Conservation (phyloP, 2,113 vertebrate genomes). For the Synchiropus splendidus region DNA sequence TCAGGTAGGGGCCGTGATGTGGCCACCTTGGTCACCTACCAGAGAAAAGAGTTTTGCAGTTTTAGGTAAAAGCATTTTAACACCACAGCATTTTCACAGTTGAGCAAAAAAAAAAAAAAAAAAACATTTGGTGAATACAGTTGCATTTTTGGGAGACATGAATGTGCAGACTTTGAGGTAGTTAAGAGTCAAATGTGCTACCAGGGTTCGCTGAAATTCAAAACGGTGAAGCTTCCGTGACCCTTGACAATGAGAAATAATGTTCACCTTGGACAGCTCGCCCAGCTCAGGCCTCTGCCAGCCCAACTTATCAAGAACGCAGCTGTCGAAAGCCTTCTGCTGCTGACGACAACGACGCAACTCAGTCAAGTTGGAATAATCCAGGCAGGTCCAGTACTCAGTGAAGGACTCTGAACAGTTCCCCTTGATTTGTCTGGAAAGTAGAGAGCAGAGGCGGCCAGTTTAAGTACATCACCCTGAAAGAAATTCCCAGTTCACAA, state of each 20-base stretch:
- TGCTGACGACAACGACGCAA: slow-evolving; percentile 79
- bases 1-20: slow-evolving; percentile 82
- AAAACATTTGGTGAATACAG: no score
- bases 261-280: slow-evolving; percentile 87
- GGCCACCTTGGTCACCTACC: slow-evolving; percentile 91
- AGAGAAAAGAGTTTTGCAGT: slow-evolving; percentile 3
- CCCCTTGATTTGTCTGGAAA: slow-evolving; percentile 77
- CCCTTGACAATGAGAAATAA: background rate
- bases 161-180: no score
- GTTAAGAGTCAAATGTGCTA: no score
- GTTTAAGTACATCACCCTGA: no score
- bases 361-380: slow-evolving; percentile 67
- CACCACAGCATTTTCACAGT: no score
- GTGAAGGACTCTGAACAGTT: slow-evolving; percentile 92
- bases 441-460: no score
- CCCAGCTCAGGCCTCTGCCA: slow-evolving; percentile 90
- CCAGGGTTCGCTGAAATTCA: no score
- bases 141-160: no score
- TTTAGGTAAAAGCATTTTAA: no score
- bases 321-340: slow-evolving; percentile 83
- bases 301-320: slow-evolving; percentile 90
- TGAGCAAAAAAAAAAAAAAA: no score
- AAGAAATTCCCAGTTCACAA: no score
- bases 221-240: no score
- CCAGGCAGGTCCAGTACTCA: slow-evolving; percentile 91